phyloP scores from a whole-genome alignment of 2,113 vertebrate genomes.

The Oxygymnocypris stewartii region DNA sequence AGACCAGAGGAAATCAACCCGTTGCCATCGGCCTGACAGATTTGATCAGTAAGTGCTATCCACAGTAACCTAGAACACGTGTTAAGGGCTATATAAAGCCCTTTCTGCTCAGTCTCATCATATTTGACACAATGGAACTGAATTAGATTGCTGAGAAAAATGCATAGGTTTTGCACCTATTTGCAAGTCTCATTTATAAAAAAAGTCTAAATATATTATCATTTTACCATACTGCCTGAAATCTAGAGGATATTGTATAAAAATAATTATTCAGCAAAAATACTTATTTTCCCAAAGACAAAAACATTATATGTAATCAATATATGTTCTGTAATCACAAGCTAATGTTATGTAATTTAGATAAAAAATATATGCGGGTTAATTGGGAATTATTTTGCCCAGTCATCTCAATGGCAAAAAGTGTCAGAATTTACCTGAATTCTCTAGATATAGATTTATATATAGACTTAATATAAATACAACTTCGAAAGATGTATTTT shows the following conservation, averaged over 20 bases:
- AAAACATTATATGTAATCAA: too few species aligned
- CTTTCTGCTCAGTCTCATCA: neutral
- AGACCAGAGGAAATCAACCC: slow-evolving; percentile 29
- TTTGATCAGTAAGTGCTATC: neutral
- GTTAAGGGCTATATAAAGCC: neutral
- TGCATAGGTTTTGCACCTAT: neutral
- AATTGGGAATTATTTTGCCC: neutral
- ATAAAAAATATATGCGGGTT: too few species aligned
- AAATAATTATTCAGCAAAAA: neutral
- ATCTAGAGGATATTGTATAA: neutral
- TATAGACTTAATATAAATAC: too few species aligned
- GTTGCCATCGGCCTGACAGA: neutral
- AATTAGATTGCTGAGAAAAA: slow-evolving; percentile 25
- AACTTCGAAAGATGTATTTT: too few species aligned
- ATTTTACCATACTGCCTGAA: neutral
- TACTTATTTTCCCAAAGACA: too few species aligned
- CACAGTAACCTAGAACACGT: neutral
- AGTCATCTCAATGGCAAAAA: neutral
- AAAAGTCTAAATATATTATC: neutral
- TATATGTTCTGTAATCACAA: too few species aligned
- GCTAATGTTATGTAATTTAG: too few species aligned
- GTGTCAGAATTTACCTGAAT: too few species aligned
- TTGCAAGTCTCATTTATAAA: neutral
- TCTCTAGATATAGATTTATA: too few species aligned
- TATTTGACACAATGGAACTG: neutral